Evolutionary conservation across 2,113 vertebrate genomes (phyloP).

Genomic region (Chunga burmeisteri): DNA sequence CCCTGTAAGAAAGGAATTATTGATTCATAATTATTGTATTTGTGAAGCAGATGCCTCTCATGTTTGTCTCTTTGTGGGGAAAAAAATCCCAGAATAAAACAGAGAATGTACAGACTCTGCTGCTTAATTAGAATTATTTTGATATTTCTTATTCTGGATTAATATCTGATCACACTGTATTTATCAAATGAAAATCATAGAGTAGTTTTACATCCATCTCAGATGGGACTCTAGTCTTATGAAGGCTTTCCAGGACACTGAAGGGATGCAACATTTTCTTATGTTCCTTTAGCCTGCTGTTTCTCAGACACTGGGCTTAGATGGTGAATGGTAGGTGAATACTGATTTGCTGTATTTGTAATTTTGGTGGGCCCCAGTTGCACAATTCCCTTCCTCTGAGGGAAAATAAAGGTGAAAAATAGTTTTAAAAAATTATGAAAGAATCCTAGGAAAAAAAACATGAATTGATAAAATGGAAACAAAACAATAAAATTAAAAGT

Average conservation of each 20-base stretch:
- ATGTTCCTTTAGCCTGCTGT: background rate
- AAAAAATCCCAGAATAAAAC: background rate
- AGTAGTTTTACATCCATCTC: background rate
- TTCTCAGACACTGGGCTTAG: background rate
- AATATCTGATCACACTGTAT: background rate
- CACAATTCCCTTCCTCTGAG: background rate
- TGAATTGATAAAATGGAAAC: background rate
- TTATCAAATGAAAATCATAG: rapidly evolving
- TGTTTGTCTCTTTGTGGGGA: background rate
- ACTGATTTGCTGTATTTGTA: background rate
- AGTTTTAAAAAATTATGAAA: background rate
- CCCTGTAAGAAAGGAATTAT: background rate
- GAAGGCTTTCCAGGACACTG: background rate
- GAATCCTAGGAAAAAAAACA: background rate
- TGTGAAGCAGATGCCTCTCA: background rate
- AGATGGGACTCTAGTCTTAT: background rate
- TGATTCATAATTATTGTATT: background rate
- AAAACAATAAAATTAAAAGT: background rate
- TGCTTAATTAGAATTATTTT: background rate
- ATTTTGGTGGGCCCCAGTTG: background rate
- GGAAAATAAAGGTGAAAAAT: background rate
- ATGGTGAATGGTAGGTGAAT: background rate
- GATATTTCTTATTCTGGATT: background rate
- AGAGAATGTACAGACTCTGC: background rate
- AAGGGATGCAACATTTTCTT: background rate